These are phyloP conservation scores for Peribatodes rhomboidaria DNA, from an alignment of 2,888 invertebrate species.

Conservation along the genomic window DNA sequence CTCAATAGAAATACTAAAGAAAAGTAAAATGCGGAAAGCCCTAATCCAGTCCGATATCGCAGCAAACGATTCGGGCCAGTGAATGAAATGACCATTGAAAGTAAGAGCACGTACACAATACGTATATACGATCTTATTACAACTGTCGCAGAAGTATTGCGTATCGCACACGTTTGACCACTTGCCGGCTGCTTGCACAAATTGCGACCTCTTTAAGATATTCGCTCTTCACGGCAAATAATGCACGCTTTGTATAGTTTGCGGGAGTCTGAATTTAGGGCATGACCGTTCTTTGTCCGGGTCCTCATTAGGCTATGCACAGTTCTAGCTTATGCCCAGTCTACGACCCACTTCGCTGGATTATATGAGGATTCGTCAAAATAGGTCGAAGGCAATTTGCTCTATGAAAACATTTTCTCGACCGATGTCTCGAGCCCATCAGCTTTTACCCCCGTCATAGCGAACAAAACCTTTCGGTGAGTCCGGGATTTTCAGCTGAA, in stretches of 20 bases:
- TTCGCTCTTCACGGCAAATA: slow-evolving; percentile 27
- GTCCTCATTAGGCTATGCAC: slow-evolving; percentile 26
- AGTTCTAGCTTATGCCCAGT: slow-evolving; percentile 24
- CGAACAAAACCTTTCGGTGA: slow-evolving; percentile 38
- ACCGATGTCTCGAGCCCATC: slow-evolving; percentile 25
- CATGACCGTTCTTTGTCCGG: slow-evolving; percentile 32
- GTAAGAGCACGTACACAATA: slow-evolving; percentile 50
- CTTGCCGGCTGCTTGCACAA: slow-evolving; percentile 49
- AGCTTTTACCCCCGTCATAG: slow-evolving; percentile 25
- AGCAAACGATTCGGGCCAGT: slow-evolving; percentile 39
- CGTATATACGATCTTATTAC: slow-evolving; percentile 19
- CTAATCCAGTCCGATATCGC: slow-evolving; percentile 17
- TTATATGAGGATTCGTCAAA: slow-evolving; percentile 23
- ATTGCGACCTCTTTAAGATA: slow-evolving; percentile 50
- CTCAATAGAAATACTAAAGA: slow-evolving; percentile 10
- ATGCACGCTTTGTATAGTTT: slow-evolving; percentile 27
- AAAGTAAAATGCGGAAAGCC: not conserved
- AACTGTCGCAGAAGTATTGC: slow-evolving; percentile 53
- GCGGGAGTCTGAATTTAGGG: slow-evolving; percentile 33
- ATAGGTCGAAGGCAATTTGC: slow-evolving; percentile 24
- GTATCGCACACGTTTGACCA: slow-evolving; percentile 45
- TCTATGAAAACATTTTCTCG: slow-evolving; percentile 24
- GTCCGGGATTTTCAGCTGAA: slow-evolving; percentile 31
- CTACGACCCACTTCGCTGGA: slow-evolving; percentile 30
- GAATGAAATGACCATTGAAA: slow-evolving; percentile 61